Evolutionary conservation across 1,140 invertebrate species (phyloP), one percentile per base, ranked within the genome.

Genomic region (Ceratina australensis): DNA sequence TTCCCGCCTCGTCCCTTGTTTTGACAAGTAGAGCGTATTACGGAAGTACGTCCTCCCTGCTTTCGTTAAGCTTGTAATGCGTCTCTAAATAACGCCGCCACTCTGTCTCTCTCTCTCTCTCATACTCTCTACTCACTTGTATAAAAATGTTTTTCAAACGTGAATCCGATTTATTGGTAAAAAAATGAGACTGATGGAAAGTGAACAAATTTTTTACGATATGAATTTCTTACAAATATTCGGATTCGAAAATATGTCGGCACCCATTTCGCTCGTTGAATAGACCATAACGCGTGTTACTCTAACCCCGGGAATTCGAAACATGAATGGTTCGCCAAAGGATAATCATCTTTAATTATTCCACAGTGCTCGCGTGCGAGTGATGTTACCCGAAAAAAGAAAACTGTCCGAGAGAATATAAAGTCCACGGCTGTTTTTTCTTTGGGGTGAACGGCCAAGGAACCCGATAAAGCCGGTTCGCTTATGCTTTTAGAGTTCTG

Each of bases 321-420:
- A 63, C 49, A 26, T 20, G 63, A 66, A 67, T 75, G 64, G 59
- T 67, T 67, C 20, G 63, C 33, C 33, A 10, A 42, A 42, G 33
- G 8, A 83, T 82, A 79, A 78, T 83, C 63, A 82, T 83, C 82
- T 79, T 83, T 83, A 82, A 83, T 83, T 79, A 82, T 67, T 63
- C 54, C 28, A 60, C 49, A 24, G 50, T n/a, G 22, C 42, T 7
- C 24, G 47, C 1, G 18, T 20, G 67, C 68, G 74, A 82, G 79
- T 10, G 24, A 47, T 65, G 59, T 64, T 50, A 18, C 15, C 4
- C 28, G 26, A 33, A n/a, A 61, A 49, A 69, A 56, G 72, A 50
- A 56, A 72, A 28, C 67, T 33, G n/a, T 52, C 22, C 28, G 16
- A 18, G 26, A 13, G 33, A 26, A 68, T 57, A 49, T 47, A 22